Conservation (phyloP, 2,888 invertebrate genomes). For the Latrodectus hesperus region DNA sequence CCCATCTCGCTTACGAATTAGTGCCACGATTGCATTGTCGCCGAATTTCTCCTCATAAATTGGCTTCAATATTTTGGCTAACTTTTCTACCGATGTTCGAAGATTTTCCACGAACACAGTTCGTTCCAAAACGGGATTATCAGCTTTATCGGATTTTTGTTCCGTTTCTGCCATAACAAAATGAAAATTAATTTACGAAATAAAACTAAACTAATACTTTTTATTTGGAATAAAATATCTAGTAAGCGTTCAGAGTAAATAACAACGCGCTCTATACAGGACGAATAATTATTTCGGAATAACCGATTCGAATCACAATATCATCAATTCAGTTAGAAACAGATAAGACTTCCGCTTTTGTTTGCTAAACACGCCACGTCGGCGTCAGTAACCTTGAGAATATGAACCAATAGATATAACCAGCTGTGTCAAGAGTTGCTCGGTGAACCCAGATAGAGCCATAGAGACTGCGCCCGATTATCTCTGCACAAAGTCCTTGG, state of each 20-base stretch:
- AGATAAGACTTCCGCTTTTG: conserved; percentile 57
- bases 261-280: no score
- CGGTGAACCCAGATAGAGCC: conserved; percentile 27
- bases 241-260: neutral
- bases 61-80: conserved; percentile 52
- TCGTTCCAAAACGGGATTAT: conserved; percentile 26
- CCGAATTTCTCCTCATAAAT: conserved; percentile 55
- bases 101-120: conserved; percentile 64
- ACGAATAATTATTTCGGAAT: conserved; percentile 11
- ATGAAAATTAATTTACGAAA: no score
- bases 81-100: conserved; percentile 55
- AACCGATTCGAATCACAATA: conserved; percentile 30
- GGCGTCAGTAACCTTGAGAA: conserved; percentile 63
- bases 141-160: neutral
- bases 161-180: conserved; percentile 29
- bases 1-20: conserved; percentile 53
- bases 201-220: neutral
- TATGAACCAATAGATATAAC: conserved; percentile 52
- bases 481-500: no score
- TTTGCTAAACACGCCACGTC: conserved; percentile 57
- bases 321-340: conserved; percentile 34
- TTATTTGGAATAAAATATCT: neutral
- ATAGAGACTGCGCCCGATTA: no score
- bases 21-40: conserved; percentile 37
- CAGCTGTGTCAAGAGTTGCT: conserved; percentile 61